Evolutionary conservation across 2,113 vertebrate genomes (phyloP).

Genomic region (Pogonocichla stellata): DNA sequence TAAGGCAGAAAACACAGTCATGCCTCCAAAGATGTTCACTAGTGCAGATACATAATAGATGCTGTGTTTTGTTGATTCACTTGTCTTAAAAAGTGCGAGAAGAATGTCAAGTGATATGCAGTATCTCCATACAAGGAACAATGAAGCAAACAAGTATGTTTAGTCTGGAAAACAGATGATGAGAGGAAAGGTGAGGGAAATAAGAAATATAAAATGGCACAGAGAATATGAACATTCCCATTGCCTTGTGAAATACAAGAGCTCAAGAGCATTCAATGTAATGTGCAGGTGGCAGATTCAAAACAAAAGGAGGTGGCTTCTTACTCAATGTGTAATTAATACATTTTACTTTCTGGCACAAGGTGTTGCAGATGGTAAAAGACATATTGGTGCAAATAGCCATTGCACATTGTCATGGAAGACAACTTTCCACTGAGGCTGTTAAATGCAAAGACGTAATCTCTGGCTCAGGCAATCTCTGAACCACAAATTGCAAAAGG

Average conservation of each 20-base stretch:
- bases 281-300: not conserved
- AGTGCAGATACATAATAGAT: not conserved
- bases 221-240: not conserved
- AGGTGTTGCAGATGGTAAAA: not conserved
- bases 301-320: not conserved
- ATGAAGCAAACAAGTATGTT: not conserved
- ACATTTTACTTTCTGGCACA: not conserved
- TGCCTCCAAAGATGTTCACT: not conserved
- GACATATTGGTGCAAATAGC: not conserved
- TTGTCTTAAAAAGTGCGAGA: not conserved
- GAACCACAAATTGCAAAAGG: not conserved
- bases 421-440: not conserved
- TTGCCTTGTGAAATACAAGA: not conserved
- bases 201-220: not conserved
- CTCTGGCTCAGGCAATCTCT: constrained; percentile 7
- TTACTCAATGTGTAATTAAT: not conserved
- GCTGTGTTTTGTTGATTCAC: not conserved
- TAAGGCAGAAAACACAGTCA: not conserved
- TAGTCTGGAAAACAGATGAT: not conserved
- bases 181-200: not conserved
- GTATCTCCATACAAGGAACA: not conserved
- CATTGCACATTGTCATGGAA: not conserved
- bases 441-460: not conserved
- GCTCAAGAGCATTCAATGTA: not conserved
- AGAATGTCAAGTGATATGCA: not conserved